phyloP scores from a whole-genome alignment of 1,140 invertebrate species.

The Chironomus tepperi region DNA sequence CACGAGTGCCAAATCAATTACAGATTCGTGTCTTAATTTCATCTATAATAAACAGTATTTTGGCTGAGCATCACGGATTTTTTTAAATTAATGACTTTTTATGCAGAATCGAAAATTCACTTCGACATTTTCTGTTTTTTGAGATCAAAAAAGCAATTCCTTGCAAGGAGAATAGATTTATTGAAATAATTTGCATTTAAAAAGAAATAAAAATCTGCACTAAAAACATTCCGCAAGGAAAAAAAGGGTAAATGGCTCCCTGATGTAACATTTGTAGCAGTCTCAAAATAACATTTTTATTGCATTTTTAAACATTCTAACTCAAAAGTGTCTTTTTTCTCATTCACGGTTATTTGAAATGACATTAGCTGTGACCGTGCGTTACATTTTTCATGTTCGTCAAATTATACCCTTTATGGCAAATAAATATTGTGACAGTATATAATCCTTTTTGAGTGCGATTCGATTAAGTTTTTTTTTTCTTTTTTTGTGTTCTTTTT shows the following conservation, averaged over 20 bases:
- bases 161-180: not conserved
- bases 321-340: too few relatives aligned
- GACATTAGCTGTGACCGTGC: not conserved
- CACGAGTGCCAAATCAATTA: slow-evolving; percentile 23
- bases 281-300: slow-evolving; percentile 18
- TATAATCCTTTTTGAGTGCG: slow-evolving; percentile 13
- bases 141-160: too few relatives aligned
- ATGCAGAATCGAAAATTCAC: not conserved
- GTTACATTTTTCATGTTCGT: not conserved
- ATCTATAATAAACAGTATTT: not conserved
- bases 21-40: slow-evolving; percentile 19
- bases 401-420: slow-evolving; percentile 21
- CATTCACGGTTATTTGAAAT: not conserved
- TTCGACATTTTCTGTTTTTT: not conserved
- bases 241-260: not conserved
- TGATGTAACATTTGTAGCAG: slow-evolving; percentile 21
- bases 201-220: slow-evolving; percentile 15
- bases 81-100: not conserved
- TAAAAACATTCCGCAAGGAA: too few relatives aligned
- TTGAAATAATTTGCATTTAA: slow-evolving; percentile 8
- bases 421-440: slow-evolving; percentile 19
- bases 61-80: not conserved
- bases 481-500: not conserved
- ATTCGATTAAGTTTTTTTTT: not conserved
- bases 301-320: slow-evolving; percentile 22